Evolutionary conservation across 2,797 vertebrate species (phyloP), one percentile per base, ranked within the genome.

Genomic region (Malurus splendens): DNA sequence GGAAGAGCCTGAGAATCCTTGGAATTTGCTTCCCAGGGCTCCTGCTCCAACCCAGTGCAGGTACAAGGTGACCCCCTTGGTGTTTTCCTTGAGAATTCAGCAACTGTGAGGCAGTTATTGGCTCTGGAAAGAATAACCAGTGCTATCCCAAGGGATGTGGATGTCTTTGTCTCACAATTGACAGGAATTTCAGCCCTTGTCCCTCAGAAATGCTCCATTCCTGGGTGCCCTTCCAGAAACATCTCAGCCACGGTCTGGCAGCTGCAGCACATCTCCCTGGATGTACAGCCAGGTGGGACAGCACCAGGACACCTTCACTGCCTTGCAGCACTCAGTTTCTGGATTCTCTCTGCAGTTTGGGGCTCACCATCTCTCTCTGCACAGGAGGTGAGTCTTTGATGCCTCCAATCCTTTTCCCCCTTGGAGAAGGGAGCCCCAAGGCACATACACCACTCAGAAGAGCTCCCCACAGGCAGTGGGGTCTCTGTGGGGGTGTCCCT

Each of bases 61-160:
- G 38, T 9, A 30, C 0, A 1, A 55, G 27, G 32, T 30, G 7
- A 4, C 11, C 2, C 16, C 51, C 27, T 20, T 3, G 20, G 38
- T n/a, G 7, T 18, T 78, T 36, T 23, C 18, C 11, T 1, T 10
- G 14, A 52, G 78, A 61, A 52, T 32, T 38, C 11, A 25, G 61
- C n/a, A 13, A 8, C 24, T 72, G 32, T 0, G 4, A 32, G 57
- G 36, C 62, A 39, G 17, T 65, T 33, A 5, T 20, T 41, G 54
- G 36, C 23, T 84, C 10, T 32, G 55, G 59, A 5, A n/a, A 23
- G 67, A 24, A 13, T 30, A 6, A 28, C 15, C 30, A 23, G 61
- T 0, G 0, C 60, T 30, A 1, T 9, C 41, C 48, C 19, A 2
- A 28, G 64, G 23, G 47, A 1, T 22, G 32, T 8, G 0, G 80